Evolutionary conservation across 2,888 invertebrate genomes (phyloP), one percentile per base, ranked within the genome.

Genomic region (Phyto melanocephala): DNA sequence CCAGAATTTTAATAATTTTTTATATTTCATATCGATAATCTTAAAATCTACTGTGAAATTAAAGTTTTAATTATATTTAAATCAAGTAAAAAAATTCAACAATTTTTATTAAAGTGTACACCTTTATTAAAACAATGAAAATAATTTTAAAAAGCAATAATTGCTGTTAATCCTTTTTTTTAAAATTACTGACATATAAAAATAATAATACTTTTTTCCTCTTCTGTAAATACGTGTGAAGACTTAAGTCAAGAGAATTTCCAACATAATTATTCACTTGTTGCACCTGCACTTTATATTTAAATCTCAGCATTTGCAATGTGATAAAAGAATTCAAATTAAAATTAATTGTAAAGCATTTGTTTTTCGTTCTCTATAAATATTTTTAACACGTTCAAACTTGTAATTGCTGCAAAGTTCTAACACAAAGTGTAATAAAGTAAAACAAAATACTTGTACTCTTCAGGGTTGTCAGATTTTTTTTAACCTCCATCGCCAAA

Each of bases 301-400:
- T 13, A 40, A 42, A 63, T 11, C 54, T 28, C 54, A 45, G 15
- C 63, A 42, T 74, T 54, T 8, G 11, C 40, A 56, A 35, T 45
- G 24, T 54, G 35, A 74, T 56, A 74, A 65, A n/a, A 65, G 54
- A 56, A 42, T 45, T 54, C 35, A 65, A 63, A 74, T 54, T 63
- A 56, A 54, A 65, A 45, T 17, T 65, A 74, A 74, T 74, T 56
- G 54, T 5, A 65, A 45, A 35, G 40, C 56, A 75, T 47, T 75
- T 65, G 45, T 47, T 24, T 65, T 45, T 24, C 10, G 7, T 50
- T 47, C 0, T 40, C 28, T 22, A 11, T 13, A 1, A 3, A 10
- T 3, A 20, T 50, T 50, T 45, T 22, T 20, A 33, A 47, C 33
- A 17, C 20, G 33, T 50, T n/a, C 20, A n/a, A 15, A 20, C 13